These are phyloP conservation scores for Teleogryllus oceanicus DNA, from an alignment of 2,888 invertebrate genomes.

Conservation along the genomic window DNA sequence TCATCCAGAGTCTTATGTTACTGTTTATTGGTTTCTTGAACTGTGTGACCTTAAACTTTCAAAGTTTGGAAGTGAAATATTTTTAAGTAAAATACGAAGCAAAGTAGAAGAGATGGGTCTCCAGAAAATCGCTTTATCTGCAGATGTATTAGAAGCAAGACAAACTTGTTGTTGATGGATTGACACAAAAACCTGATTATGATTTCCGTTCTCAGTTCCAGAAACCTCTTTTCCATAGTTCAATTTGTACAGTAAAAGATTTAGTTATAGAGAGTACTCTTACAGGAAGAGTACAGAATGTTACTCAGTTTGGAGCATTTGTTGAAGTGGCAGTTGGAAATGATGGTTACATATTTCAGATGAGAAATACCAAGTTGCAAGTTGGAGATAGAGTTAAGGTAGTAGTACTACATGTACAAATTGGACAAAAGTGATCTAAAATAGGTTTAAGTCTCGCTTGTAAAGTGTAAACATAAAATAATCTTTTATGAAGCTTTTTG, in stretches of 20 bases:
- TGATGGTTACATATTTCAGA: constrained; percentile 60
- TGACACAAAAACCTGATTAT: constrained; percentile 65
- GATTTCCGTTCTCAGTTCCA: constrained; percentile 67
- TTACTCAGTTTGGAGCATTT: constrained; percentile 87
- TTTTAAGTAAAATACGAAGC: background rate
- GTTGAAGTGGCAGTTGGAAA: constrained; percentile 78
- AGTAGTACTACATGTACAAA: constrained; percentile 58
- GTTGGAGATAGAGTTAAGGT: constrained; percentile 69
- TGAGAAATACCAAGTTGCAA: constrained; percentile 55
- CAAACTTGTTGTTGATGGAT: constrained; percentile 68
- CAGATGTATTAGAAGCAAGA: constrained; percentile 57
- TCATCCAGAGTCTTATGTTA: constrained; percentile 85
- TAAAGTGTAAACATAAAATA: constrained; percentile 32
- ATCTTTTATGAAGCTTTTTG: constrained; percentile 41
- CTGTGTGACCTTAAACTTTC: background rate
- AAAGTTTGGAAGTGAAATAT: background rate
- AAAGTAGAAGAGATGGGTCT: background rate
- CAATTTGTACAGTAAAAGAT: constrained; percentile 65
- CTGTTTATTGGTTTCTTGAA: constrained; percentile 58
- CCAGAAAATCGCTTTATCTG: background rate
- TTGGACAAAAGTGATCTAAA: constrained; percentile 50
- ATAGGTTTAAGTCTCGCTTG: constrained; percentile 56
- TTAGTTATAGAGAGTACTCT: constrained; percentile 59
- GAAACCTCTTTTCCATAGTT: constrained; percentile 71
- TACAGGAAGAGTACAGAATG: constrained; percentile 77